phyloP scores from a whole-genome alignment of 1,140 invertebrate genomes.

The Cydia pomonella region DNA sequence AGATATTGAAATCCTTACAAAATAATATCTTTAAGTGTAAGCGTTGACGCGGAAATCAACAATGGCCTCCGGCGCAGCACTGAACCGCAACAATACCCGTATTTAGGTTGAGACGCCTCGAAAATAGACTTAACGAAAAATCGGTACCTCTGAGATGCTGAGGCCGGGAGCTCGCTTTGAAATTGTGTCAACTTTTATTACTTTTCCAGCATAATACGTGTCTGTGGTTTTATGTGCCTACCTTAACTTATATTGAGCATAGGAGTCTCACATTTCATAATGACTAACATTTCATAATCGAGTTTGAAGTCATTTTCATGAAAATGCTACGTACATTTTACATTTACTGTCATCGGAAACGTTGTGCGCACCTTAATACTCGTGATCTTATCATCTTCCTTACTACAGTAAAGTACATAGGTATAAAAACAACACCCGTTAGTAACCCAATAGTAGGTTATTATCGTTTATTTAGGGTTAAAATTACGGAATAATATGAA shows the following conservation, averaged over 20 bases:
- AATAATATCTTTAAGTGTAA: slow-evolving; percentile 54
- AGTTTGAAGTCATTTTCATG: neutral
- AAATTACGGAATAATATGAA: too few relatives aligned
- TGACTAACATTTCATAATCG: slow-evolving; percentile 1
- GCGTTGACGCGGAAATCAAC: slow-evolving; percentile 37
- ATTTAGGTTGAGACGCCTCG: slow-evolving; percentile 51
- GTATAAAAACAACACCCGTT: too few relatives aligned
- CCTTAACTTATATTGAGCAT: slow-evolving; percentile 17
- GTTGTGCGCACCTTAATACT: too few relatives aligned
- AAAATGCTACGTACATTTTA: neutral
- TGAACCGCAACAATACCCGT: slow-evolving; percentile 43
- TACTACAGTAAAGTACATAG: too few relatives aligned
- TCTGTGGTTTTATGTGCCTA: slow-evolving; percentile 8
- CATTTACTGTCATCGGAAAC: too few relatives aligned
- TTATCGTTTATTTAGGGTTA: too few relatives aligned
- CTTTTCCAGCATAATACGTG: slow-evolving; percentile 37
- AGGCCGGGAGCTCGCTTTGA: slow-evolving; percentile 43
- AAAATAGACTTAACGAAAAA: slow-evolving; percentile 55
- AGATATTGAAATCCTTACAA: slow-evolving; percentile 30
- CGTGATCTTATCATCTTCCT: too few relatives aligned
- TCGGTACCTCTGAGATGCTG: slow-evolving; percentile 39
- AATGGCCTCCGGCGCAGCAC: slow-evolving; percentile 38
- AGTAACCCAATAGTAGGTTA: too few relatives aligned
- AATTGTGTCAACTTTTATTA: slow-evolving; percentile 61
- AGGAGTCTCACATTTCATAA: neutral